Evolutionary conservation across 2,113 vertebrate genomes (phyloP).

Genomic region (Uria lomvia): DNA sequence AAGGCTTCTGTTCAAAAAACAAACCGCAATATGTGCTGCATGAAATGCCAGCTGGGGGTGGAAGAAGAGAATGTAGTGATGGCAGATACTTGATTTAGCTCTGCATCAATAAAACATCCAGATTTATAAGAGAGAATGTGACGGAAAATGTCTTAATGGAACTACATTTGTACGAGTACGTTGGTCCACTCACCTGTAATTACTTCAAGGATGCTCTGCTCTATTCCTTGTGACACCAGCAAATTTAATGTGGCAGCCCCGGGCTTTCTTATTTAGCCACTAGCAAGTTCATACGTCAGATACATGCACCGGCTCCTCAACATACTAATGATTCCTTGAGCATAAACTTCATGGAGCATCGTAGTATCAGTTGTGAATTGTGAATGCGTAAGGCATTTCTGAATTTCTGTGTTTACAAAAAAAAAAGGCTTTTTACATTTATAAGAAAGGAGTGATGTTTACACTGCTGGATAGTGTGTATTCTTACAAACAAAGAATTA

Average conservation of each 20-base stretch:
- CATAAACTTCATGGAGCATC: not conserved
- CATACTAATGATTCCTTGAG: not conserved
- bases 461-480: not conserved
- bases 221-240: not conserved
- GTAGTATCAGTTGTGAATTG: not conserved
- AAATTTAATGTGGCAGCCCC: not conserved
- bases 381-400: not conserved
- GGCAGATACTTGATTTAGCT: conserved; percentile 59
- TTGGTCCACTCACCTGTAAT: not conserved
- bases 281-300: not conserved
- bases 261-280: not conserved
- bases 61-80: conserved; percentile 23
- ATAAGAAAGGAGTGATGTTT: not conserved
- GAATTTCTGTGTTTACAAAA: not conserved
- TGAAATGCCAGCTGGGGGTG: conserved; percentile 61
- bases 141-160: not conserved
- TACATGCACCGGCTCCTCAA: not conserved
- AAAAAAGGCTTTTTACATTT: not conserved
- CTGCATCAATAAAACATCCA: conserved; percentile 52
- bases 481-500: not conserved
- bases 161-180: not conserved
- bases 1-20: conserved; percentile 50
- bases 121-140: not conserved
- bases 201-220: not conserved
- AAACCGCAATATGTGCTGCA: conserved; percentile 65